Evolutionary conservation across 2,797 vertebrate genomes (phyloP).

Genomic region (Varecia variegata): DNA sequence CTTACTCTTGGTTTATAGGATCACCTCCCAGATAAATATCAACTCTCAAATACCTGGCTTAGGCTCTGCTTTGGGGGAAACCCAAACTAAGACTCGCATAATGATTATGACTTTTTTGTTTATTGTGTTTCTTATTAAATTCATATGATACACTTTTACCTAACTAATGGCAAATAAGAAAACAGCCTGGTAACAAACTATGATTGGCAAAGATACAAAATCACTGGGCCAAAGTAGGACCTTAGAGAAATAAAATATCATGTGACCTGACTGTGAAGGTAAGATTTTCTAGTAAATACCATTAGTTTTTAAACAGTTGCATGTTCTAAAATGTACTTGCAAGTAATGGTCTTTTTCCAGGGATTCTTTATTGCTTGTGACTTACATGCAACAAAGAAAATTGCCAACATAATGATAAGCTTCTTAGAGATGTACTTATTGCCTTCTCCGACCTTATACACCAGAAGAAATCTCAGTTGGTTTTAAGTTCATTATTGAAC

Average conservation of each 20-base stretch:
- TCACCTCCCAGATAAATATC: not conserved
- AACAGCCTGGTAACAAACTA: not conserved
- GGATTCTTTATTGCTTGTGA: not conserved
- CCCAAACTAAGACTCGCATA: not conserved
- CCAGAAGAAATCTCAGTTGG: not conserved
- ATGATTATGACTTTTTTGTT: not conserved
- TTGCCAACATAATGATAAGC: not conserved
- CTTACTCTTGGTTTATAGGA: not conserved
- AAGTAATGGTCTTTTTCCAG: not conserved
- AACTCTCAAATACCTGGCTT: not conserved
- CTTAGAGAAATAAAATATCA: not conserved
- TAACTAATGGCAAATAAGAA: not conserved
- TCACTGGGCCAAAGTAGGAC: not conserved
- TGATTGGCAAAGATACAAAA: not conserved
- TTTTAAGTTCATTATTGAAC: not conserved
- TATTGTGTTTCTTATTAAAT: not conserved
- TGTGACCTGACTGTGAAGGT: not conserved
- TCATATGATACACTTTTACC: not conserved
- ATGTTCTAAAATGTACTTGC: not conserved
- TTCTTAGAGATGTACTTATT: not conserved
- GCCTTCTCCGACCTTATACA: not conserved
- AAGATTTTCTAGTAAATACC: not conserved
- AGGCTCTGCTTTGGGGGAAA: not conserved
- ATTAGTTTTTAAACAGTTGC: conserved; percentile 22
- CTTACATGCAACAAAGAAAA: not conserved